Evolutionary conservation across 1,140 invertebrate species (phyloP), one percentile per base, ranked within the genome.

Genomic region (Eulimnadia texana): DNA sequence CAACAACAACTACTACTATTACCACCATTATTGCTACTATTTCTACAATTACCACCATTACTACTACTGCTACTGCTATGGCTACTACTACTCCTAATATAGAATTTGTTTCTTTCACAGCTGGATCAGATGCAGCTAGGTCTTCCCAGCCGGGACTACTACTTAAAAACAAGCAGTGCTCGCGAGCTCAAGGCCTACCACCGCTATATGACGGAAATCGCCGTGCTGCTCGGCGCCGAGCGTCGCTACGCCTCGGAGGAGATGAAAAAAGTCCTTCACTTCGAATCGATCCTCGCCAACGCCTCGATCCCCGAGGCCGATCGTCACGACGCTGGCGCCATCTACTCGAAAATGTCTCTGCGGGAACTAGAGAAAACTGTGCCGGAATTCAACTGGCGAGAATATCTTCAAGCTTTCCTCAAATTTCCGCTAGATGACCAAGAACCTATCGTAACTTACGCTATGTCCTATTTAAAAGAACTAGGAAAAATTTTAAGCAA

Each of bases 61-160:
- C n/a, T n/a, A n/a, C n/a, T n/a, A n/a, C n/a, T n/a, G n/a, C n/a
- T n/a, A n/a, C n/a, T n/a, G n/a, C n/a, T n/a, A n/a, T n/a, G n/a
- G n/a, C n/a, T n/a, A n/a, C n/a, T n/a, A n/a, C n/a, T n/a, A n/a
- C n/a, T n/a, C n/a, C n/a, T n/a, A n/a, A n/a, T n/a, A n/a, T n/a
- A n/a, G n/a, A n/a, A n/a, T n/a, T n/a, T n/a, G n/a, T n/a, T n/a
- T n/a, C n/a, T n/a, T n/a, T n/a, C n/a, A 19, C 72, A 89, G 86
- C 72, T 90, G 68, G 88, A 91, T 72, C 88, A 92, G 71, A 82
- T 87, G 77, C 78, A 81, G 53, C 73, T 90, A 64, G 86, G 84
- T 0, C 74, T 92, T 62, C 87, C 87, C 2, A 63, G 69, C 23
- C 76, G 87, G 47, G 88, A 91, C 68, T 90, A 90, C 70, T 89